These are phyloP conservation scores for Drosophila emarginata DNA, from an alignment of 2,888 invertebrate species.

Conservation along the genomic window DNA sequence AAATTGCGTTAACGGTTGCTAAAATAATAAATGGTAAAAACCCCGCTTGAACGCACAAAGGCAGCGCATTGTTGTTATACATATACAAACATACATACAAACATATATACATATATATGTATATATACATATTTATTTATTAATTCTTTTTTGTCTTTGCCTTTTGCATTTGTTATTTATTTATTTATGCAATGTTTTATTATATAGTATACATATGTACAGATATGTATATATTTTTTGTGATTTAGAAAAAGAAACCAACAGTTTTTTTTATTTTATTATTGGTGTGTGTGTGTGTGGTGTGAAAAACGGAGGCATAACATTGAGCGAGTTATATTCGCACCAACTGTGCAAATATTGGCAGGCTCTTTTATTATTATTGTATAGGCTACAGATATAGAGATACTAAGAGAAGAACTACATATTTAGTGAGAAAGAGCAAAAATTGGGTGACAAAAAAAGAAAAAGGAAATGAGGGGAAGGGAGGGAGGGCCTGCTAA, in stretches of 20 bases:
- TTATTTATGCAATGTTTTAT: slow-evolving; percentile 57
- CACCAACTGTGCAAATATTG: slow-evolving; percentile 71
- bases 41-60: slow-evolving; percentile 50
- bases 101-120: not conserved
- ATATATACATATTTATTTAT: not conserved
- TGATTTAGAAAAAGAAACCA: slow-evolving; percentile 29
- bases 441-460: not conserved
- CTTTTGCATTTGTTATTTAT: slow-evolving; percentile 59
- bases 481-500: slow-evolving; percentile 1
- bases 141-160: slow-evolving; percentile 24
- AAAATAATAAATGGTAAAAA: slow-evolving; percentile 50
- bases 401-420: not conserved
- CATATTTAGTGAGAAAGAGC: not conserved
- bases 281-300: slow-evolving; percentile 25
- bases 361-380: slow-evolving; percentile 16
- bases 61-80: slow-evolving; percentile 54
- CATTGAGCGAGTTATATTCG: slow-evolving; percentile 42
- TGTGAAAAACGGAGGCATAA: slow-evolving; percentile 39
- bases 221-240: slow-evolving; percentile 16
- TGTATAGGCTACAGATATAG: slow-evolving; percentile 17
- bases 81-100: too few species aligned
- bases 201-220: slow-evolving; percentile 2
- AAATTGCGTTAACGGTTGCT: slow-evolving; percentile 29
- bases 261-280: slow-evolving; percentile 8
- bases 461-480: not conserved